Conservation (phyloP, 2,797 vertebrate species). For the Stomatorhinus walkeri region DNA sequence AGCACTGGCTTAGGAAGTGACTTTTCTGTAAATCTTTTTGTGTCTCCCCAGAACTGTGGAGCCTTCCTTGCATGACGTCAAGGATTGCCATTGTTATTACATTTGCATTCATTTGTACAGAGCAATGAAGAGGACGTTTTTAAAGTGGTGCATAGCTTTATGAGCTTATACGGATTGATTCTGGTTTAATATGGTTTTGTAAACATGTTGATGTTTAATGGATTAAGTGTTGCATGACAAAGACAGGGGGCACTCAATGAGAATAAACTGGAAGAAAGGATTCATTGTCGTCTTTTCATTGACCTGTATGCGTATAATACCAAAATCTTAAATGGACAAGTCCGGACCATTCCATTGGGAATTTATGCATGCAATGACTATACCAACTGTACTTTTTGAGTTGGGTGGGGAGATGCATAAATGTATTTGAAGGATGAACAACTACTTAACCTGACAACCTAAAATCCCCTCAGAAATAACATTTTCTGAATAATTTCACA, state of each 20-base stretch:
- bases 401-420: background rate
- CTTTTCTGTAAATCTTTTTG: constrained; percentile 48
- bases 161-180: background rate
- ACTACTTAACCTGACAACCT: background rate
- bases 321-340: background rate
- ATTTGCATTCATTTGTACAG: background rate
- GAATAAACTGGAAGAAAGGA: background rate
- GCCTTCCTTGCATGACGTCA: background rate
- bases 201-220: background rate
- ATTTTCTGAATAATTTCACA: background rate
- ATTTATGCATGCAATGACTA: background rate
- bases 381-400: background rate
- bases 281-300: background rate
- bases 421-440: background rate
- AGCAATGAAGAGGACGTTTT: constrained; percentile 5
- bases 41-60: background rate
- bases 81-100: background rate
- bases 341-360: background rate
- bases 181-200: background rate
- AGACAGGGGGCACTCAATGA: background rate
- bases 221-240: background rate
- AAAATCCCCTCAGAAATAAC: background rate
- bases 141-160: background rate
- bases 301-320: background rate
- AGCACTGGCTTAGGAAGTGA: constrained; percentile 52